Percentiles rank a stretch among this genome's conserved stretches.
Conservation (phyloP, 2,888 invertebrate species). For the Xiphydria camelus region DNA sequence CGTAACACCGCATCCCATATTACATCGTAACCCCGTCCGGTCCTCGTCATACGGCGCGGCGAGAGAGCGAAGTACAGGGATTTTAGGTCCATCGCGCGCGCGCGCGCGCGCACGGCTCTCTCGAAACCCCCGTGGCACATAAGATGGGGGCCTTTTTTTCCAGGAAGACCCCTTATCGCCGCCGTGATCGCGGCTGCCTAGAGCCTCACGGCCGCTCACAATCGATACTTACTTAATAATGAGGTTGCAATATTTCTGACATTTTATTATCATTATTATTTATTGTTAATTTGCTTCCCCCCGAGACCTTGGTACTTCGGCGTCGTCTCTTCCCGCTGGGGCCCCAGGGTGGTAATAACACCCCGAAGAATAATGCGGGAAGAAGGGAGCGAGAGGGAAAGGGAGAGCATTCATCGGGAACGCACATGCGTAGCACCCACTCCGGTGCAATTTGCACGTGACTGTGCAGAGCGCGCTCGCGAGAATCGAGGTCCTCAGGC, state of each 20-base stretch:
- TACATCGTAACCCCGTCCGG: slow-evolving; percentile 32
- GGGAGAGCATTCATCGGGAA: slow-evolving; percentile 10
- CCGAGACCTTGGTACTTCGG: slow-evolving; percentile 8
- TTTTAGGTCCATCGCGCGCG: slow-evolving; percentile 31
- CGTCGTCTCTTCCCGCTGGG: slow-evolving; percentile 3
- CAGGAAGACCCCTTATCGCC: slow-evolving; percentile 38
- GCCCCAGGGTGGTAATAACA: slow-evolving; percentile 32
- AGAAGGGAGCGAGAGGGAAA: slow-evolving; percentile 4
- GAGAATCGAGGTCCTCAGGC: too few relatives aligned
- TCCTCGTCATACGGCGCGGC: too few relatives aligned
- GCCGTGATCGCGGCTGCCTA: slow-evolving; percentile 26
- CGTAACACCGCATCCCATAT: too few relatives aligned
- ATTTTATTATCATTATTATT: slow-evolving; percentile 48
- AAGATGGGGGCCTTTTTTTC: slow-evolving; percentile 27
- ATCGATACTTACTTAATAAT: slow-evolving; percentile 48
- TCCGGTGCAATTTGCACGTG: slow-evolving; percentile 25
- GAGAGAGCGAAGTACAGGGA: slow-evolving; percentile 36
- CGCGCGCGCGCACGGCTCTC: slow-evolving; percentile 18
- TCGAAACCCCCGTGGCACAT: slow-evolving; percentile 8
- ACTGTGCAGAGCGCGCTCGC: too few relatives aligned
- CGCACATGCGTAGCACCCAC: too few relatives aligned
- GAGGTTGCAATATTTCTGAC: slow-evolving; percentile 36
- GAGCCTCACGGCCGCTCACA: slow-evolving; percentile 17
- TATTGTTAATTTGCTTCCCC: slow-evolving; percentile 39
- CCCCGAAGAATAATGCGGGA: slow-evolving; percentile 32